A percentile compares a stretch with the other conserved stretches of the same genome.
Evolutionary conservation across 2,888 invertebrate species (phyloP).

Genomic region (Tachina fera): DNA sequence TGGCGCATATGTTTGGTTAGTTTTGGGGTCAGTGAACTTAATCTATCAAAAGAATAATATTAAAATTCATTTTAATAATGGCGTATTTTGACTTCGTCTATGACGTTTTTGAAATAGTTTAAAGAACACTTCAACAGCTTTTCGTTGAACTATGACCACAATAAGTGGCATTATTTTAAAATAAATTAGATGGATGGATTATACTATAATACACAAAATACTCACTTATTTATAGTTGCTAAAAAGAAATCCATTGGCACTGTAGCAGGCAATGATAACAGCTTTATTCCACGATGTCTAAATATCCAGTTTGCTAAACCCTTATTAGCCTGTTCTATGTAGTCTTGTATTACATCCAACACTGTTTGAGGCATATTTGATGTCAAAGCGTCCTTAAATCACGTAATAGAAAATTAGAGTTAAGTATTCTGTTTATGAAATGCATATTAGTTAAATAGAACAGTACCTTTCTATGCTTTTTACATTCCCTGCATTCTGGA

Average conservation of each 20-base stretch:
- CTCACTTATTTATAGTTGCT: slow-evolving; percentile 94
- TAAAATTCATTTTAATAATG: background rate
- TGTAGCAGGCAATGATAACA: slow-evolving; percentile 93
- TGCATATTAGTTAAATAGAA: background rate
- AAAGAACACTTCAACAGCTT: background rate
- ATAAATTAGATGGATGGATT: too few relatives aligned
- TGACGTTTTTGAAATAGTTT: too few relatives aligned
- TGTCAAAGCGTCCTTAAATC: slow-evolving; percentile 89
- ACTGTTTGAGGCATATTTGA: slow-evolving; percentile 96
- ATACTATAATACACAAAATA: slow-evolving; percentile 73
- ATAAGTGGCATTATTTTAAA: too few relatives aligned
- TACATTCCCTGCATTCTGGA: slow-evolving; percentile 94
- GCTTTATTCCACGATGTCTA: slow-evolving; percentile 91
- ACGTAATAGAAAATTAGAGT: background rate
- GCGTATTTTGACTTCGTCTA: too few relatives aligned
- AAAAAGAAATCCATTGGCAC: slow-evolving; percentile 94
- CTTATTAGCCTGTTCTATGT: slow-evolving; percentile 95
- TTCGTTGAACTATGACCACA: too few relatives aligned
- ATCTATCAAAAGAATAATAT: slow-evolving; percentile 74
- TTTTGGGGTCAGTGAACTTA: slow-evolving; percentile 80
- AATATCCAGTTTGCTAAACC: slow-evolving; percentile 96
- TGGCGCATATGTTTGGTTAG: slow-evolving; percentile 83
- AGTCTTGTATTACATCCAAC: slow-evolving; percentile 94
- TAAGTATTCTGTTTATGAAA: background rate
- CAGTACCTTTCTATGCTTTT: slow-evolving; percentile 91